These are phyloP conservation scores for Calliopsis andreniformis DNA, from an alignment of 1,140 invertebrate genomes.

Conservation along the genomic window DNA sequence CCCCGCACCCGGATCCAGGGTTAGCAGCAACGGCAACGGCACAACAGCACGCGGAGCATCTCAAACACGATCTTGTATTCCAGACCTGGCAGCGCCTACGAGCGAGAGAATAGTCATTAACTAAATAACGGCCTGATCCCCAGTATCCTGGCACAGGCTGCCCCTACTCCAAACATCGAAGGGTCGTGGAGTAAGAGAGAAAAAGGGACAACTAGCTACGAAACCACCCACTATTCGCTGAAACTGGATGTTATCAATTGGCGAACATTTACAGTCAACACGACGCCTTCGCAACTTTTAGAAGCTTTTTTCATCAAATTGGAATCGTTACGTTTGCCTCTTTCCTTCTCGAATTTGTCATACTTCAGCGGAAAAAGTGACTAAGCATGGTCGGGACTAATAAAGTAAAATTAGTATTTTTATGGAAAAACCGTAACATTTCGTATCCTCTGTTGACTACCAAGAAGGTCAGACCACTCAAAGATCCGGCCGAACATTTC, in stretches of 20 bases:
- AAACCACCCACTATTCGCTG: conserved; percentile 67
- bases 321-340: conserved; percentile 62
- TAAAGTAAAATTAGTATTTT: too few species aligned
- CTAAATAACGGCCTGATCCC: conserved; percentile 74
- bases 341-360: conserved; percentile 25
- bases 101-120: conserved; percentile 79
- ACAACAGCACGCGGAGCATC: conserved; percentile 74
- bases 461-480: too few species aligned
- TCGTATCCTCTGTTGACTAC: too few species aligned
- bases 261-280: conserved; percentile 69
- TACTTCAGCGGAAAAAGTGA: conserved; percentile 28
- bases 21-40: conserved; percentile 54
- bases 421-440: too few species aligned
- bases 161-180: conserved; percentile 12
- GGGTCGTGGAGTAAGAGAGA: conserved; percentile 51
- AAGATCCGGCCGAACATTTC: too few species aligned
- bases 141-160: conserved; percentile 53
- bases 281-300: conserved; percentile 64
- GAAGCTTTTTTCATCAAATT: conserved; percentile 67
- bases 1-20: conserved; percentile 74
- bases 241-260: conserved; percentile 68
- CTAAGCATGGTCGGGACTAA: conserved; percentile 9
- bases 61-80: conserved; percentile 80
- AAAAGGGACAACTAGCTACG: conserved; percentile 62
- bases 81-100: conserved; percentile 69